These are phyloP conservation scores for Zaprionus ornatus DNA, from an alignment of 1,140 invertebrate species.

Conservation along the genomic window DNA sequence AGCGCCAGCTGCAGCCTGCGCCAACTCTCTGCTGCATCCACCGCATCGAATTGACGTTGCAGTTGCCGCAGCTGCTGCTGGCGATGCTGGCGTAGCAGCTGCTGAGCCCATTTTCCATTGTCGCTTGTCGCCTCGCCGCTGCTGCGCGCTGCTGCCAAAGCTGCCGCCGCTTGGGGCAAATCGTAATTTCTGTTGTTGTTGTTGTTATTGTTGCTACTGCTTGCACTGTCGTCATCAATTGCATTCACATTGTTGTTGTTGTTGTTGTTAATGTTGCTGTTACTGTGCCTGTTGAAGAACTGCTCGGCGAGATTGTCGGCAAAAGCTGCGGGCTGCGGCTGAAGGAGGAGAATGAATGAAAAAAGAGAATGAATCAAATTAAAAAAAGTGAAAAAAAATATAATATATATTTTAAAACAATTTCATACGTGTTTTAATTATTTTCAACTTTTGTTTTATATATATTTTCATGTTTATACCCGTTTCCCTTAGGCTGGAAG, in stretches of 20 bases:
- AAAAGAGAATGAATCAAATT: no score
- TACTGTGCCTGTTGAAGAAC: slow-evolving; percentile 43
- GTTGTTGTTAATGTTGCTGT: slow-evolving; percentile 24
- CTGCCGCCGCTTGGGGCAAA: slow-evolving; percentile 22
- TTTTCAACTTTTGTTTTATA: not conserved
- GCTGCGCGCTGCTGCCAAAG: not conserved
- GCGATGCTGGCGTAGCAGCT: slow-evolving; percentile 63
- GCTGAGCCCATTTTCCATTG: slow-evolving; percentile 57
- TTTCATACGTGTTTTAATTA: not conserved
- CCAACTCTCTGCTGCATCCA: slow-evolving; percentile 65
- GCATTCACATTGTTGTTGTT: slow-evolving; percentile 38
- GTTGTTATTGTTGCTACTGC: slow-evolving; percentile 35
- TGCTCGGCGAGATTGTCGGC: slow-evolving; percentile 54
- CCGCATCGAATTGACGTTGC: slow-evolving; percentile 52
- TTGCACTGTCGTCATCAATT: slow-evolving; percentile 42
- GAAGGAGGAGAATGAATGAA: not conserved
- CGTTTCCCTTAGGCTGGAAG: not conserved
- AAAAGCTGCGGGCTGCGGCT: slow-evolving; percentile 28
- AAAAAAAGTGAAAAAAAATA: not conserved
- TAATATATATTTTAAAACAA: no score
- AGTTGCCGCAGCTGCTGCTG: slow-evolving; percentile 41
- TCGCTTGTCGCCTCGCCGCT: slow-evolving; percentile 2
- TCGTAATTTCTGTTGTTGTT: slow-evolving; percentile 33
- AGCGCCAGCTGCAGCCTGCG: slow-evolving; percentile 60
- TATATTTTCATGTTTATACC: not conserved